Base-by-base conservation (phyloP, 2,888 invertebrate species). In the Trachelus troglodyta region DNA sequence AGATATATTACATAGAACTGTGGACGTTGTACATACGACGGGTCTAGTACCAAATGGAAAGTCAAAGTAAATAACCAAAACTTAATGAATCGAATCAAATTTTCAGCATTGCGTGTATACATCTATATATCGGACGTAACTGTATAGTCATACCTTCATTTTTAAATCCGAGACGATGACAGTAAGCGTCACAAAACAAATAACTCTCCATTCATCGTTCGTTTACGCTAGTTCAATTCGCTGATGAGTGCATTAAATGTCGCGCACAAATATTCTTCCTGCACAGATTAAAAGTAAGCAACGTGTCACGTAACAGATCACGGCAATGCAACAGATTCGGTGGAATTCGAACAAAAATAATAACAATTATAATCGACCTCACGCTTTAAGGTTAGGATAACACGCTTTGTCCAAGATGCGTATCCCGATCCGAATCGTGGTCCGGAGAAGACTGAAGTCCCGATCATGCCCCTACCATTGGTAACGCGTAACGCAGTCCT, bases 401-500 rank as follows among this genome's bases (percentile, higher is more conserved):
- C 40, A 9, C 40, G 23, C 15, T 9, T 56, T 2, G 40, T 9
- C 15, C 40, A 15, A 15, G 40, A 56, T 15, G 40, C 40, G 73
- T 68, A 75, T 34, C 34, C 71, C 73, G 76, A 40, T 75, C 85
- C 81, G 86, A 78, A 83, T 86, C 85, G 85, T 86, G 85, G 85
- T 85, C 86, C 86, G 86, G 86, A 81, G 82, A 85, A 88, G 87
- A 89, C 89, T 89, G 89, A 82, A 84, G 83, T 76, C 83, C 83
- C 83, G 84, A 79, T 81, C 76, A 80, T 84, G 81, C 84, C 88
- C 87, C 89, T 86, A 85, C 89, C 85, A 86, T 34, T 75, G 68
- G 34, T 35, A 40, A 40, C 69, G 79, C 56, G 69, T 40, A 69
- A 35, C 71, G 69, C 56, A n/a, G 23, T 74, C 34, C n/a, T 69